These are phyloP conservation scores for Leptothorax acervorum DNA, from an alignment of 2,888 invertebrate genomes.

Conservation along the genomic window DNA sequence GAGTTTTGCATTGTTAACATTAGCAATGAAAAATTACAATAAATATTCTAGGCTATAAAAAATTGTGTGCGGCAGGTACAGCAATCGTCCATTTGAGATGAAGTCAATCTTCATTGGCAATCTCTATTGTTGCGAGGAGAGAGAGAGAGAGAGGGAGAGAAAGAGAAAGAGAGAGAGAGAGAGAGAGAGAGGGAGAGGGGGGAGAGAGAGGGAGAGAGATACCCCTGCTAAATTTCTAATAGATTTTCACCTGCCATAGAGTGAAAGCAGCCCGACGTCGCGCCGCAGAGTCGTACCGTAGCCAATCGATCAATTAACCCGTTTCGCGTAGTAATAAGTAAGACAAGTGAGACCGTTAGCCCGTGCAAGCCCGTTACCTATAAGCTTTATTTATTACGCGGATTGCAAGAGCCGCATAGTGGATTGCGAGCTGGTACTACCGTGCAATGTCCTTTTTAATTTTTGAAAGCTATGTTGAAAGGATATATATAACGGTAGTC, in stretches of 20 bases:
- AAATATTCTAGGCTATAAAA: conserved; percentile 29
- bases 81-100: conserved; percentile 45
- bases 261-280: conserved; percentile 42
- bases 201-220: background rate
- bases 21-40: conserved; percentile 24
- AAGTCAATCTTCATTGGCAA: conserved; percentile 55
- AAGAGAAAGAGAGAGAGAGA: background rate
- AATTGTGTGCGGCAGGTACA: conserved; percentile 33
- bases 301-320: conserved; percentile 56
- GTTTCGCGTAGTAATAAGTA: conserved; percentile 54
- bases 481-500: background rate
- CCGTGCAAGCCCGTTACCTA: conserved; percentile 41
- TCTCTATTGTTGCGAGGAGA: conserved; percentile 39
- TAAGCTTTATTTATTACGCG: conserved; percentile 57
- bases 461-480: conserved; percentile 16
- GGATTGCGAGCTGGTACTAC: conserved; percentile 33
- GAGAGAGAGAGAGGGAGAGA: background rate
- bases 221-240: conserved; percentile 45
- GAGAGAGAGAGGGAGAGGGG: background rate
- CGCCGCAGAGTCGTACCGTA: conserved; percentile 44
- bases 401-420: conserved; percentile 45
- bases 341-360: conserved; percentile 55
- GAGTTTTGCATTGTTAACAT: background rate
- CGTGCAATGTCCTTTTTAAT: conserved; percentile 26
- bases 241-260: conserved; percentile 55